phyloP scores from a whole-genome alignment of 2,797 vertebrate species.

The Sebastes jordani region DNA sequence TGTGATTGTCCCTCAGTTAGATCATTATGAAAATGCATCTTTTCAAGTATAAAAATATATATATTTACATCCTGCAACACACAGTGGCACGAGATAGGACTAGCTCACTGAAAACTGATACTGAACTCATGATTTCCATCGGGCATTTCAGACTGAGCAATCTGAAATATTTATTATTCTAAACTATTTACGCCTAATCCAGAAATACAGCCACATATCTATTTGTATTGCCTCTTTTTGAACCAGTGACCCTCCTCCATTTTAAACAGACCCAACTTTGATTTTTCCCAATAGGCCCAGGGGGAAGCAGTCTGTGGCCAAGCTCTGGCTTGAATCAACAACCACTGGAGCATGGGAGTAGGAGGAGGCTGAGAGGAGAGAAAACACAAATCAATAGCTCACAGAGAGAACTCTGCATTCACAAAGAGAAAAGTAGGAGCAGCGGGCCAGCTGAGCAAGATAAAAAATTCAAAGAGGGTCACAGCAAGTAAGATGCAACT shows the following conservation, averaged over 20 bases:
- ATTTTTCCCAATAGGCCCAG: constrained; percentile 43
- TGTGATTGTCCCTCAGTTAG: background rate
- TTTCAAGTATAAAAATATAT: background rate
- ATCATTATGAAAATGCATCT: background rate
- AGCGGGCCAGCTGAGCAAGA: constrained; percentile 33
- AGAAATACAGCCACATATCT: constrained; percentile 32
- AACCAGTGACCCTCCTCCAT: constrained; percentile 39
- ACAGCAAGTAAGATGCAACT: constrained; percentile 23
- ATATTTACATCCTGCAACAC: background rate
- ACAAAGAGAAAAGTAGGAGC: constrained; percentile 17
- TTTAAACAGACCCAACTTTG: constrained; percentile 54
- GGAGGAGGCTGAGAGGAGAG: constrained; percentile 47
- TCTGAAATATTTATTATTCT: constrained; percentile 25
- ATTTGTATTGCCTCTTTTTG: constrained; percentile 28
- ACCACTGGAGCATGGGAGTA: constrained; percentile 38
- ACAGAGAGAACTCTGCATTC: constrained; percentile 43
- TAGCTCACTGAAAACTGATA: background rate
- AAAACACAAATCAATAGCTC: constrained; percentile 63
- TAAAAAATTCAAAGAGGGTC: constrained; percentile 39
- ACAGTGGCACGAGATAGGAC: background rate
- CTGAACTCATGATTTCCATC: background rate
- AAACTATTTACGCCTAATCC: constrained; percentile 25
- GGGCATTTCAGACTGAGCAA: background rate
- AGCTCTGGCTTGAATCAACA: constrained; percentile 58
- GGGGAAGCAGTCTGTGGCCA: constrained; percentile 37